Evolutionary conservation across 2,113 vertebrate genomes (phyloP).

Genomic region (Hemibagrus wyckioides): DNA sequence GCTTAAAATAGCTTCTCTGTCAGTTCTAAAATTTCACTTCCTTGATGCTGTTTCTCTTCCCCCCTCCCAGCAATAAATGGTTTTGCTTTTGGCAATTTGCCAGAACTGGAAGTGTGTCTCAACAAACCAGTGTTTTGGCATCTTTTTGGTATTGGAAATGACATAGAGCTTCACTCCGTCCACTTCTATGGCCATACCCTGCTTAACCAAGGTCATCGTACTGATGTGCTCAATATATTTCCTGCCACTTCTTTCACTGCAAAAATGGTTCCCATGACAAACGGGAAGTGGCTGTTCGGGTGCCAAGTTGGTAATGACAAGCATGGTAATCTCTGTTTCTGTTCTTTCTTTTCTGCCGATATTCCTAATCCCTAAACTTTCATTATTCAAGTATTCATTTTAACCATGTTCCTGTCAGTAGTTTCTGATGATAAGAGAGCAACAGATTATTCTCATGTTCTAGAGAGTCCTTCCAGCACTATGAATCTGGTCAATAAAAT

Average conservation of each 20-base stretch:
- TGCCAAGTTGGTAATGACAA: constrained; percentile 92
- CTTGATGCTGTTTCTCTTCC: neutral
- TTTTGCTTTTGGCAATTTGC: constrained; percentile 89
- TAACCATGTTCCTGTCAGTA: neutral
- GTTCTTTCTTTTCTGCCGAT: neutral
- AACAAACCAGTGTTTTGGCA: constrained; percentile 83
- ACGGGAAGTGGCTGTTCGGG: constrained; percentile 87
- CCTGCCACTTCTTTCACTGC: constrained; percentile 86
- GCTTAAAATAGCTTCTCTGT: neutral
- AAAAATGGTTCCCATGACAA: constrained; percentile 76
- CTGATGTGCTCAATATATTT: constrained; percentile 87
- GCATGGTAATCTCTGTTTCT: constrained; percentile 75
- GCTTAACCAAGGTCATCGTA: constrained; percentile 82
- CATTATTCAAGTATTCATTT: neutral
- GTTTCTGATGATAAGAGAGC: neutral
- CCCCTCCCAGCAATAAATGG: constrained; percentile 85
- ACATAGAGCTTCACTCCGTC: constrained; percentile 89
- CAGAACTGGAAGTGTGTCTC: constrained; percentile 79
- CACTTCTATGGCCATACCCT: constrained; percentile 93
- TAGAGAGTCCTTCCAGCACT: neutral
- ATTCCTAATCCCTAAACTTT: neutral
- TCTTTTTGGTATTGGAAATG: constrained; percentile 90
- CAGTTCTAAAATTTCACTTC: neutral
- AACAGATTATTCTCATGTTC: neutral
- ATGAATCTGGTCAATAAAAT: neutral